Conservation (phyloP, 2,888 invertebrate genomes). For the Syrphus vitripennis region DNA sequence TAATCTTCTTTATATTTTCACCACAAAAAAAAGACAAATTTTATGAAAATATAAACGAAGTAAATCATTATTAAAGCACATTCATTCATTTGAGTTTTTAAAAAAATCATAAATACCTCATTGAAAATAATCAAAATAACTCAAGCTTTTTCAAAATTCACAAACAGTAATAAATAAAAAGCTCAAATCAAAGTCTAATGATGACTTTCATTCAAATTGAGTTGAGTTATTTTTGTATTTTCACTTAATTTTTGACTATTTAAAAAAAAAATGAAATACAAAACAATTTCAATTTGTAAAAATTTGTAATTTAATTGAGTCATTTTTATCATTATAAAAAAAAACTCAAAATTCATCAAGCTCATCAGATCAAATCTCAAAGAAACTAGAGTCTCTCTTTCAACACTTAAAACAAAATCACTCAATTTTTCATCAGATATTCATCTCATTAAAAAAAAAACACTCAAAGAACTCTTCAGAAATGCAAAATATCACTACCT, state of each 20-base stretch:
- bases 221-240: background rate
- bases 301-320: no score
- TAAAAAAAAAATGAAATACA: no score
- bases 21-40: background rate
- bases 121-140: background rate
- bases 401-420: background rate
- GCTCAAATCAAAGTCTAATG: no score
- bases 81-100: background rate
- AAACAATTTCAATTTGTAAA: no score
- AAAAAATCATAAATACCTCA: background rate
- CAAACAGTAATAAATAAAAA: no score
- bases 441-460: background rate
- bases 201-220: no score
- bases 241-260: no score
- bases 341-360: background rate
- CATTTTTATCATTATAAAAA: no score
- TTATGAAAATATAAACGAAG: constrained; percentile 44
- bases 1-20: constrained; percentile 46
- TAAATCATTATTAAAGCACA: background rate
- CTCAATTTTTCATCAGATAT: constrained; percentile 12
- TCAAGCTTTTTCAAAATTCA: background rate
- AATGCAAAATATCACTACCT: constrained; percentile 51
- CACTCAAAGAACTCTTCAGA: constrained; percentile 34
- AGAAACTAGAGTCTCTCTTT: constrained; percentile 1
- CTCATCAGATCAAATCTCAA: constrained; percentile 29